Base-by-base conservation (phyloP, 1,140 invertebrate species). In the Lineus longissimus region DNA sequence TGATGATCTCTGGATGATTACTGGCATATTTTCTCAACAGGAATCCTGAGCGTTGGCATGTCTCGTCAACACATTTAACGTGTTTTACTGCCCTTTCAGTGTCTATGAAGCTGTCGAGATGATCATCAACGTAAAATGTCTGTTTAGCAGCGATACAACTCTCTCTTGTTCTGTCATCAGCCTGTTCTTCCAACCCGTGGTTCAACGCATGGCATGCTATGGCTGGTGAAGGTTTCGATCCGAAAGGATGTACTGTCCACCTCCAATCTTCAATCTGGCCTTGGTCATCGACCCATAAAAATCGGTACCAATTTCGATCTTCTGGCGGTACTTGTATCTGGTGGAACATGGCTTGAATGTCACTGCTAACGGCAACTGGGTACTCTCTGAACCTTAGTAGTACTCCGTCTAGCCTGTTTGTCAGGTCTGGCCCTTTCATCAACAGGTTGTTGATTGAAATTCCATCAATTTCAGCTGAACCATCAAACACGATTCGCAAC, bases 361-460 rank as follows among this genome's bases (percentile, higher is more conserved):
- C 25, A 51, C 47, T 51, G 47, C 47, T 7, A 9, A 67, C 23
- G 15, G 66, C 65, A 1, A 69, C 62, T 45, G 33, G 40, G 6
- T 40, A 33, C 25, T 55, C n/a, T 22, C 67, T 60, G 41, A 69
- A 69, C 11, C 62, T 51, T 7, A 69, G 19, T 0, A 69, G 55
- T 2, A 68, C 66, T n/a, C 43, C 66, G 15, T 61, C 29, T 27
- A 69, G 31, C 25, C 61, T 59, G 43, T 29, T 71, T 69, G 83
- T 78, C 0, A 83, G 43, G 55, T 72, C 72, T 15, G 82, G 77
- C 0, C 71, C 71, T 2, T 58, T 19, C n/a, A 61, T 36, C 27
- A 71, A 30, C 2, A 43, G 23, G 15, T 64, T 33, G 55, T 73
- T 73, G 0, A 73, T 55, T 9, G 71, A 73, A 27, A 54, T 61